These are phyloP conservation scores for Takifugu ocellatus DNA, from an alignment of 2,797 vertebrate species.

Conservation along the genomic window DNA sequence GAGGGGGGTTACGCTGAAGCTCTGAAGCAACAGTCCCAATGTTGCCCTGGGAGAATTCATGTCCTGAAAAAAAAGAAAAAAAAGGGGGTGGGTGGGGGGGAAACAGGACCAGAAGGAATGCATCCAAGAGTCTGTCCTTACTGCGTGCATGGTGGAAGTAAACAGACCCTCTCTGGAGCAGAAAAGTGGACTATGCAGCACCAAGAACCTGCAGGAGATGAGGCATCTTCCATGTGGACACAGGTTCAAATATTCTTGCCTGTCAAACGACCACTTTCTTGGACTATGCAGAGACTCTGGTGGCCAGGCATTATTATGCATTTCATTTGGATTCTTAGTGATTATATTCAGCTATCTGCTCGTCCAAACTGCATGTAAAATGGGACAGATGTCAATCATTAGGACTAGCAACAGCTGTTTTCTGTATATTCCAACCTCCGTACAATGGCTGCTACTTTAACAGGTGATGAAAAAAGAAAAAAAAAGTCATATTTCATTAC, in stretches of 20 bases:
- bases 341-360: constrained; percentile 28
- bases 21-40: too few species aligned
- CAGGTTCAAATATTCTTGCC: constrained; percentile 12
- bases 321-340: constrained; percentile 29
- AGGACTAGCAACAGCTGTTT: constrained; percentile 37
- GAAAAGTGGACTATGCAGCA: constrained; percentile 29
- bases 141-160: constrained; percentile 31
- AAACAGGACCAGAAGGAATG: constrained; percentile 37
- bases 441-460: constrained; percentile 55
- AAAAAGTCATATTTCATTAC: constrained; percentile 24
- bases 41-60: too few species aligned
- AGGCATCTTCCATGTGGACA: constrained; percentile 14
- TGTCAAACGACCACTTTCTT: constrained; percentile 18
- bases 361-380: constrained; percentile 54
- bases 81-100: constrained; percentile 13
- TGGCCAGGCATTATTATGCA: constrained; percentile 39
- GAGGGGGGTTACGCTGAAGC: neutral
- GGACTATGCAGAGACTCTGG: constrained; percentile 43
- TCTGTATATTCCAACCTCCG: constrained; percentile 33
- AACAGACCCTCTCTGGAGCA: constrained; percentile 14
- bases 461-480: constrained; percentile 25
- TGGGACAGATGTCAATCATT: constrained; percentile 32
- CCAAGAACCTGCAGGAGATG: constrained; percentile 35
- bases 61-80: neutral
- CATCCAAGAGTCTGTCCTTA: constrained; percentile 28